Evolutionary conservation across 2,888 invertebrate species (phyloP), one percentile per base, ranked within the genome.

Genomic region (Creontiades dilutus): DNA sequence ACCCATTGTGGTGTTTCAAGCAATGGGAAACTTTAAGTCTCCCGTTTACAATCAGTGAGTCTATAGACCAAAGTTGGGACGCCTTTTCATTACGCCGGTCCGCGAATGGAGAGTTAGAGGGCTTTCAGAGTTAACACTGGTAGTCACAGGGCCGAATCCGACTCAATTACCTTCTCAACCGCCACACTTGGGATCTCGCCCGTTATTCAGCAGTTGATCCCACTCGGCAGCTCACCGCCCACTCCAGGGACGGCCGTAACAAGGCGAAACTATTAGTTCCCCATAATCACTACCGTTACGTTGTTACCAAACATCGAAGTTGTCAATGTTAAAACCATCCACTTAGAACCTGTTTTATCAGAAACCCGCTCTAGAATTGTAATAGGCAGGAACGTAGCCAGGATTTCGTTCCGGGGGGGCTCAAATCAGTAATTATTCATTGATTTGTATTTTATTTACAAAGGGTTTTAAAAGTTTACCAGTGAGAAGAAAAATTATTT

Each of bases 201-300:
- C 23, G 68, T 68, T 68, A 68, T 68, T 68, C 68, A 68, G 68
- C 23, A 68, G 61, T 61, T 61, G 61, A 61, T 2, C 16, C 23
- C 23, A 23, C 68, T 23, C 12, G 7, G 13, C 23, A 9, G 23
- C 13, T 7, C 68, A 19, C 0, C 68, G 23, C 23, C 68, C 23
- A 68, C 23, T 68, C 68, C 23, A 23, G 13, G 68, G 23, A 27
- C 23, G 23, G 12, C 11, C 68, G 23, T 68, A 68, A 68, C 68
- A 68, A 68, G 68, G 27, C 12, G 68, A 68, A 68, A 68, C 68
- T 23, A 68, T 68, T 68, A 68, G 23, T 68, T 68, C 68, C 68
- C 68, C 12, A 23, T 68, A 68, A 68, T 68, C 68, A 68, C 68
- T 23, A 9, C 68, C 37, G 37, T 37, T 37, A 37, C 37, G 68